Evolutionary conservation across 2,797 vertebrate genomes (phyloP).

Genomic region (Cirrhinus molitorella): DNA sequence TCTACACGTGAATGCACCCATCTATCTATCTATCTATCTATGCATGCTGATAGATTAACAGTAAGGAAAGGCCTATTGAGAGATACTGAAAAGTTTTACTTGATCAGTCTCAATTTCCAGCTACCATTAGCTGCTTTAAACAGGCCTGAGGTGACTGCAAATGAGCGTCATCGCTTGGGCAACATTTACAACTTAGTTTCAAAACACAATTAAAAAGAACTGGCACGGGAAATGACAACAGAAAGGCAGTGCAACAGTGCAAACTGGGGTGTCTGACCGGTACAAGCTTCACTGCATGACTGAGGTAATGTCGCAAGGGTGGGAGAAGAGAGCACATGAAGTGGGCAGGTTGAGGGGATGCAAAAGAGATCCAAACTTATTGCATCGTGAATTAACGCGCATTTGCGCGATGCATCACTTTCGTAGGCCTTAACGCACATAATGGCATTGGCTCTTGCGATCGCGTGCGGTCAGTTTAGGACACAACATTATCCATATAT

Average conservation of each 20-base stretch:
- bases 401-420: conserved; percentile 37
- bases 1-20: conserved; percentile 39
- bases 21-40: not conserved
- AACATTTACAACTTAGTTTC: conserved; percentile 35
- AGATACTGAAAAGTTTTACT: conserved; percentile 28
- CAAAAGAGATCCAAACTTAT: conserved; percentile 47
- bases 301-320: conserved; percentile 15
- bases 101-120: not conserved
- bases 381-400: not conserved
- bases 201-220: conserved; percentile 31
- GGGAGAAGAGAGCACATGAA: conserved; percentile 25
- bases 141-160: conserved; percentile 13
- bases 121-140: conserved; percentile 11
- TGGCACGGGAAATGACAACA: conserved; percentile 32
- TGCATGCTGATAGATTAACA: not conserved
- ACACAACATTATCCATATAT: conserved; percentile 50
- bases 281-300: conserved; percentile 16
- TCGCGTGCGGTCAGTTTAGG: conserved; percentile 51
- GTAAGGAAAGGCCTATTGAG: not conserved
- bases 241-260: conserved; percentile 40
- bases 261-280: not conserved
- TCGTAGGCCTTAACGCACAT: conserved; percentile 54
- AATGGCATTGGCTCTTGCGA: conserved; percentile 48
- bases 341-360: conserved; percentile 54
- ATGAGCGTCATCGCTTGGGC: conserved; percentile 8